phyloP scores from a whole-genome alignment of 2,888 invertebrate genomes.

The Osmoderma eremita region DNA sequence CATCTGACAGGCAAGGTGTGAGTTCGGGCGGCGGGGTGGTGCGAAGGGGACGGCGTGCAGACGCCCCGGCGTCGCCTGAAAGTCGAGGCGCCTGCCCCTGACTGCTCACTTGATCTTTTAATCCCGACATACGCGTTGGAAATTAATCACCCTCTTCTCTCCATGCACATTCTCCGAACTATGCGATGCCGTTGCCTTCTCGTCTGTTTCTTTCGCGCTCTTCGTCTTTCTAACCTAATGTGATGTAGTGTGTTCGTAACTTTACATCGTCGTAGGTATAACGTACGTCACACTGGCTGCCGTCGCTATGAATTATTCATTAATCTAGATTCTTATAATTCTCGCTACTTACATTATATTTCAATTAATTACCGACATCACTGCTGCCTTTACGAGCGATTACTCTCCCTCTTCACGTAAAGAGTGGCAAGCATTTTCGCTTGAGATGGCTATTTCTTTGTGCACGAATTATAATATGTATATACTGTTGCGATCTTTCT shows the following conservation, averaged over 20 bases:
- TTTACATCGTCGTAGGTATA: conserved; percentile 47
- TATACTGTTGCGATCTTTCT: too few species aligned
- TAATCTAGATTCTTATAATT: conserved; percentile 61
- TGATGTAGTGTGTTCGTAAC: conserved; percentile 44
- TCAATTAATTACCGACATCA: conserved; percentile 54
- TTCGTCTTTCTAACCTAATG: conserved; percentile 2
- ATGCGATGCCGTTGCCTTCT: conserved; percentile 33
- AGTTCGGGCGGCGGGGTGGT: conserved; percentile 52
- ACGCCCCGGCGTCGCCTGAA: conserved; percentile 61
- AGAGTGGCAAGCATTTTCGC: neutral
- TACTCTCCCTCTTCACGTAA: conserved; percentile 20
- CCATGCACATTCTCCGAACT: conserved; percentile 38
- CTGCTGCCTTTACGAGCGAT: conserved; percentile 21
- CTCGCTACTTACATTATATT: conserved; percentile 56
- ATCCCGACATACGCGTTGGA: conserved; percentile 64
- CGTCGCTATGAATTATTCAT: conserved; percentile 60
- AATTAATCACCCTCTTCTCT: conserved; percentile 62
- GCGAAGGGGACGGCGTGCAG: conserved; percentile 54
- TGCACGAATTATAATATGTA: conserved; percentile 15
- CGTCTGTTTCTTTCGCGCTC: conserved; percentile 7
- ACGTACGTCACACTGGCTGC: conserved; percentile 51
- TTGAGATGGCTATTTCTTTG: conserved; percentile 11
- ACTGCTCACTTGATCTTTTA: conserved; percentile 64
- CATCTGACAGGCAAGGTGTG: conserved; percentile 50
- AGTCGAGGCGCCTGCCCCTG: conserved; percentile 63